Evolutionary conservation across 2,888 invertebrate species (phyloP).

Genomic region (Tanaodytes sp.): DNA sequence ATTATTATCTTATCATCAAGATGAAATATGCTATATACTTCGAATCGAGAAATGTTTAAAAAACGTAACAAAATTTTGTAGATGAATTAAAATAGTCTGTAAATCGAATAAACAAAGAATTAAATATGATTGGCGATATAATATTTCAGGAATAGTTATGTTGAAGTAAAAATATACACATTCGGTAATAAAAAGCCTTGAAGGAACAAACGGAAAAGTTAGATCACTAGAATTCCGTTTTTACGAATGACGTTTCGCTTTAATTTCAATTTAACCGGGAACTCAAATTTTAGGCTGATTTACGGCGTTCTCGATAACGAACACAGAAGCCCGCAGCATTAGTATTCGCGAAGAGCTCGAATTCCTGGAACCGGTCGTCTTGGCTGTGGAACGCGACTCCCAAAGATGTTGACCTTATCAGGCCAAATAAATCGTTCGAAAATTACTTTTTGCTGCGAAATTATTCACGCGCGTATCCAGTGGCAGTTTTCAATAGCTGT

Average conservation of each 20-base stretch:
- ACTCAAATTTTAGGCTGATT: no score
- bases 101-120: no score
- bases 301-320: conserved; percentile 13
- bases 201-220: background rate
- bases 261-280: no score
- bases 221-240: background rate
- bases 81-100: no score
- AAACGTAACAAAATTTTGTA: no score
- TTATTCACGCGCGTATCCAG: conserved; percentile 52
- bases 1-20: no score
- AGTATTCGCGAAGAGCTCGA: conserved; percentile 8
- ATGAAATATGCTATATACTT: no score
- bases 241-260: background rate
- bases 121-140: no score
- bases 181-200: no score
- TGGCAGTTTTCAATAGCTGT: conserved; percentile 50
- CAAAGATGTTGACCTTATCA: conserved; percentile 42
- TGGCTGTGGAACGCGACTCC: conserved; percentile 18
- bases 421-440: conserved; percentile 43
- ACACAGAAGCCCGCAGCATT: conserved; percentile 18
- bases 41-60: no score
- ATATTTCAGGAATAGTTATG: no score
- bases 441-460: conserved; percentile 40
- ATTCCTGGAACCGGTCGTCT: conserved; percentile 18
- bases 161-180: no score